Percentiles rank a stretch among this genome's conserved stretches.
phyloP scores from a whole-genome alignment of 2,797 vertebrate genomes.

The Coregonus ussuriensis region DNA sequence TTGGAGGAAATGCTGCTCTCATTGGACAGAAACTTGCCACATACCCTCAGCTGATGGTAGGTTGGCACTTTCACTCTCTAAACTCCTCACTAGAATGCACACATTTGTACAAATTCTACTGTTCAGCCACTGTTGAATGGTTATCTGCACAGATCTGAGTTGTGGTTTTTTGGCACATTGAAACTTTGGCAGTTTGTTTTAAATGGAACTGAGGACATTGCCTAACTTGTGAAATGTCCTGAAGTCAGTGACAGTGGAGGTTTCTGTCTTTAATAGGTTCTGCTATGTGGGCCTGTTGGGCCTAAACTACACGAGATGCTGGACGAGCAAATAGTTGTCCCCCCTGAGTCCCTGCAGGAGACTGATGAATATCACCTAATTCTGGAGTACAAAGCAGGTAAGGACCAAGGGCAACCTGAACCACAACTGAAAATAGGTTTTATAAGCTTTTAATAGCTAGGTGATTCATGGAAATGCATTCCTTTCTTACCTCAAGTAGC shows the following conservation, averaged over 20 bases:
- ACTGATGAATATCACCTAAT: slow-evolving; percentile 95
- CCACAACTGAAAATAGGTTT: background rate
- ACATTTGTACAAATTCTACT: background rate
- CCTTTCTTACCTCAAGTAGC: background rate
- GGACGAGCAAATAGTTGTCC: slow-evolving; percentile 90
- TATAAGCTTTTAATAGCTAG: background rate
- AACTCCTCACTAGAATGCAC: background rate
- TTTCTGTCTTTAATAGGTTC: slow-evolving; percentile 73
- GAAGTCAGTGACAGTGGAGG: background rate
- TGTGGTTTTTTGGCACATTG: background rate
- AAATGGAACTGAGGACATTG: background rate
- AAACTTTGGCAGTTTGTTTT: background rate
- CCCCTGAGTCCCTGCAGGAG: slow-evolving; percentile 92
- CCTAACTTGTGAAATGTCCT: background rate
- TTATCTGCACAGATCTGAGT: background rate
- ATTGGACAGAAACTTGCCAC: slow-evolving; percentile 94
- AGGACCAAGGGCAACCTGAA: slow-evolving; percentile 6
- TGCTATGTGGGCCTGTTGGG: slow-evolving; percentile 93
- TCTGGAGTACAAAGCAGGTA: slow-evolving; percentile 95
- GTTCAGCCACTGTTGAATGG: background rate
- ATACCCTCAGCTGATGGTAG: slow-evolving; percentile 87
- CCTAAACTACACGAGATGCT: slow-evolving; percentile 95
- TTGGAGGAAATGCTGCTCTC: slow-evolving; percentile 97
- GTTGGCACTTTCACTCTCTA: slow-evolving; percentile 3
- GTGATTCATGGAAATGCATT: background rate